Percentiles rank a stretch among this genome's conserved stretches.
Conservation (phyloP, 2,888 invertebrate genomes). For the Protodeltote pygarga region DNA sequence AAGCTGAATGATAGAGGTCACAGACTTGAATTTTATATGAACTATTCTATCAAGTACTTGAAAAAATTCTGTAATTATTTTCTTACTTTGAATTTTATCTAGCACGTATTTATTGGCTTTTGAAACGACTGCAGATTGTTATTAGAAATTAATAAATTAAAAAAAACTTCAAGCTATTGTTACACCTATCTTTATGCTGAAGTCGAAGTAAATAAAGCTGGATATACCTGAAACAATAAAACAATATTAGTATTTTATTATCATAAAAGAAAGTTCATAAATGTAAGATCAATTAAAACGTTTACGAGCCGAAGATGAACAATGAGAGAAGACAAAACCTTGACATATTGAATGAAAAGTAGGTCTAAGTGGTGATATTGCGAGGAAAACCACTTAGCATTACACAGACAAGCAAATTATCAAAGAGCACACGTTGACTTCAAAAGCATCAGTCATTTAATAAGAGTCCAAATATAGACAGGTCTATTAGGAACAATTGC, state of each 20-base stretch:
- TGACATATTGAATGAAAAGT: background rate
- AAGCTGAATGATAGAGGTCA: slow-evolving; percentile 29
- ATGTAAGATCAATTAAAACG: background rate
- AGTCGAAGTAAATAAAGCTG: background rate
- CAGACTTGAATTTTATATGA: slow-evolving; percentile 28
- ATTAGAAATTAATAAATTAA: background rate
- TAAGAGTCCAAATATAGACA: slow-evolving; percentile 30
- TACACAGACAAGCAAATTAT: background rate
- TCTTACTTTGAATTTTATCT: slow-evolving; percentile 10
- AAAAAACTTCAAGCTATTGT: background rate
- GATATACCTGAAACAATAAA: slow-evolving; percentile 44
- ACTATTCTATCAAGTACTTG: too few relatives aligned
- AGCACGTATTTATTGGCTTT: background rate
- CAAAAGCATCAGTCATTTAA: background rate
- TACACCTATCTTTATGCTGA: slow-evolving; percentile 10
- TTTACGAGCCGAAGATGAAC: too few relatives aligned
- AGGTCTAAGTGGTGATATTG: too few relatives aligned
- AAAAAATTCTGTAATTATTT: too few relatives aligned
- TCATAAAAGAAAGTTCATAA: too few relatives aligned
- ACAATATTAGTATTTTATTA: slow-evolving; percentile 3
- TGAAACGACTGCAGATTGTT: background rate
- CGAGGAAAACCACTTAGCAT: too few relatives aligned
- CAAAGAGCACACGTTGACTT: background rate
- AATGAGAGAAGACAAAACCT: background rate
- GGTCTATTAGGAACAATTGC: slow-evolving; percentile 32